These are phyloP conservation scores for Anguilla marmorata DNA, from an alignment of 2,797 vertebrate species.

Conservation along the genomic window DNA sequence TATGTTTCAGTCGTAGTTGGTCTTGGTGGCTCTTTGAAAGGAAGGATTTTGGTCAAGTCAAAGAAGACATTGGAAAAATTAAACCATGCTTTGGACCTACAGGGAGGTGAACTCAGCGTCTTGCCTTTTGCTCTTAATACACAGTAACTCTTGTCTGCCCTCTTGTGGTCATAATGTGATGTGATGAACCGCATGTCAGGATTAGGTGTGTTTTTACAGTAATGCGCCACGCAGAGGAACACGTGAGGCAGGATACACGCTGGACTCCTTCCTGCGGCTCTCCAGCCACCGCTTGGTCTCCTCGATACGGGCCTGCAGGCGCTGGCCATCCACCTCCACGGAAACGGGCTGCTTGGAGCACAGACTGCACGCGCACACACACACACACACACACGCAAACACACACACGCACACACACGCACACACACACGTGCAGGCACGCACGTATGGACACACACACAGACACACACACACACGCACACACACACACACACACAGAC, in stretches of 20 bases:
- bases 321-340: conserved; percentile 59
- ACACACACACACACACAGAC: background rate
- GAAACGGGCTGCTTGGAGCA: conserved; percentile 54
- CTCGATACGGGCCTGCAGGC: conserved; percentile 79
- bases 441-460: conserved; percentile 18
- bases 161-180: background rate
- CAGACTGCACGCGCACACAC: conserved; percentile 47
- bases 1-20: background rate
- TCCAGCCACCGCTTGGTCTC: conserved; percentile 88
- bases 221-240: background rate
- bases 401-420: background rate
- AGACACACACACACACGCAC: no score
- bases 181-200: background rate
- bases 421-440: conserved; percentile 10
- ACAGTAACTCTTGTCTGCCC: background rate
- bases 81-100: background rate
- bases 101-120: background rate
- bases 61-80: background rate
- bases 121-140: background rate
- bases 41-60: background rate
- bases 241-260: conserved; percentile 81
- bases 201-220: background rate
- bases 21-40: background rate
- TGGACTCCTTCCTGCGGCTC: conserved; percentile 77
- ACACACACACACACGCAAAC: conserved; percentile 31